Percentiles rank a stretch among this genome's conserved stretches.
These are phyloP conservation scores for Trissoscelio sp. DNA, from an alignment of 2,888 invertebrate species.

Conservation along the genomic window DNA sequence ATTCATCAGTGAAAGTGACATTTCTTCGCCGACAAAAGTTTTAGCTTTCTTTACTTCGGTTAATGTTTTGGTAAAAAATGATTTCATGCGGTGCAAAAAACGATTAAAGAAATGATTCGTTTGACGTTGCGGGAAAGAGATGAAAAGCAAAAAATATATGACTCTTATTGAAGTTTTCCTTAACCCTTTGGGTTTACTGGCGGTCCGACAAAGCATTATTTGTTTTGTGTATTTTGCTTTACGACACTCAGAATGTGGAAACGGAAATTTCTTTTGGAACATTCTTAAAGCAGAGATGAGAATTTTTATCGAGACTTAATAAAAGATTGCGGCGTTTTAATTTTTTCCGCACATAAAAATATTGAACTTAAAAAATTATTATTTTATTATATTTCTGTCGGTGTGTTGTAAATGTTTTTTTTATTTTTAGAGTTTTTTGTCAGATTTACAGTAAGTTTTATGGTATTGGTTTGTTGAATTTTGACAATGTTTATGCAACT, in stretches of 20 bases:
- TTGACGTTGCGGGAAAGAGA: neutral
- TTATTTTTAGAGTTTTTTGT: neutral
- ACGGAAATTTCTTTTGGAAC: neutral
- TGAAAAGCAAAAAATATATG: slow-evolving; percentile 1
- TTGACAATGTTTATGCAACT: too few relatives aligned
- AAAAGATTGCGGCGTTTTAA: slow-evolving; percentile 5
- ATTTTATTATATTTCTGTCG: neutral
- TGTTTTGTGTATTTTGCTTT: slow-evolving; percentile 18
- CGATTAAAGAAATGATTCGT: slow-evolving; percentile 7
- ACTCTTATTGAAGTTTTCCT: neutral
- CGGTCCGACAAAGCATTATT: slow-evolving; percentile 20
- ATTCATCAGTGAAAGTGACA: neutral
- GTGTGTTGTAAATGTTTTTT: neutral
- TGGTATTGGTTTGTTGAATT: slow-evolving; percentile 2
- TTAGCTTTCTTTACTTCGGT: neutral
- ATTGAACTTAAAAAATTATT: slow-evolving; percentile 6
- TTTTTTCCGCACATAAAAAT: slow-evolving; percentile 3
- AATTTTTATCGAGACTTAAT: neutral
- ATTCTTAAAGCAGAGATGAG: neutral
- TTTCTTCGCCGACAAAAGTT: neutral
- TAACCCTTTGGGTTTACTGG: slow-evolving; percentile 8
- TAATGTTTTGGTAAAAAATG: neutral
- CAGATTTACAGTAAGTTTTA: slow-evolving; percentile 7
- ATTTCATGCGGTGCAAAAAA: neutral
- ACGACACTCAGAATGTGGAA: neutral